phyloP scores from a whole-genome alignment of 2,888 invertebrate genomes.

The Caprella mutica region DNA sequence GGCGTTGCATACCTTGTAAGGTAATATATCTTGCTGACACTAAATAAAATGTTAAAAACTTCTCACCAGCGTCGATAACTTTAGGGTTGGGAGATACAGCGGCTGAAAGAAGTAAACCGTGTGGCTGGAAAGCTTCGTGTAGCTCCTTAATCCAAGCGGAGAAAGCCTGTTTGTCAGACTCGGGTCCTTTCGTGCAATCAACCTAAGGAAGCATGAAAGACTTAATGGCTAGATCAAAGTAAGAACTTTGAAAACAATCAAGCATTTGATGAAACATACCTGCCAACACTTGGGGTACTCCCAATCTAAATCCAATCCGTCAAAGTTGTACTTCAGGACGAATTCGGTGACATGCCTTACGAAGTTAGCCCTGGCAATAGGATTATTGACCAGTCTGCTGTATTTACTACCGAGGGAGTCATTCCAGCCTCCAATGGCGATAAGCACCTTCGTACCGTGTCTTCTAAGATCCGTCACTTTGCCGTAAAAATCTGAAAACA shows the following conservation, averaged over 20 bases:
- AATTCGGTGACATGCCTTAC: slow-evolving; percentile 54
- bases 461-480: slow-evolving; percentile 57
- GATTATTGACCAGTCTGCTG: slow-evolving; percentile 52
- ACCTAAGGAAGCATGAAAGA: slow-evolving; percentile 12
- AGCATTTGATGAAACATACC: slow-evolving; percentile 41
- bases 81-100: slow-evolving; percentile 79
- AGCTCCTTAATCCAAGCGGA: slow-evolving; percentile 61
- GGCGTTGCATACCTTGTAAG: too few species aligned
- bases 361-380: slow-evolving; percentile 52
- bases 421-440: slow-evolving; percentile 72
- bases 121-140: slow-evolving; percentile 52
- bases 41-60: too few species aligned
- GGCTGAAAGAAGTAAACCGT: slow-evolving; percentile 60
- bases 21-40: too few species aligned
- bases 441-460: slow-evolving; percentile 63
- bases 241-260: too few species aligned
- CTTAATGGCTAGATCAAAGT: too few species aligned
- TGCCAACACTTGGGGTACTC: slow-evolving; percentile 79
- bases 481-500: slow-evolving; percentile 58
- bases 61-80: slow-evolving; percentile 42
- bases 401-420: slow-evolving; percentile 68
- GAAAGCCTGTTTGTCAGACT: slow-evolving; percentile 69
- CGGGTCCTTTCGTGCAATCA: slow-evolving; percentile 52
- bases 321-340: slow-evolving; percentile 60
- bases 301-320: slow-evolving; percentile 79